Percentiles rank a stretch among this genome's conserved stretches.
Evolutionary conservation across 2,113 vertebrate species (phyloP).

Genomic region (Carassius auratus): DNA sequence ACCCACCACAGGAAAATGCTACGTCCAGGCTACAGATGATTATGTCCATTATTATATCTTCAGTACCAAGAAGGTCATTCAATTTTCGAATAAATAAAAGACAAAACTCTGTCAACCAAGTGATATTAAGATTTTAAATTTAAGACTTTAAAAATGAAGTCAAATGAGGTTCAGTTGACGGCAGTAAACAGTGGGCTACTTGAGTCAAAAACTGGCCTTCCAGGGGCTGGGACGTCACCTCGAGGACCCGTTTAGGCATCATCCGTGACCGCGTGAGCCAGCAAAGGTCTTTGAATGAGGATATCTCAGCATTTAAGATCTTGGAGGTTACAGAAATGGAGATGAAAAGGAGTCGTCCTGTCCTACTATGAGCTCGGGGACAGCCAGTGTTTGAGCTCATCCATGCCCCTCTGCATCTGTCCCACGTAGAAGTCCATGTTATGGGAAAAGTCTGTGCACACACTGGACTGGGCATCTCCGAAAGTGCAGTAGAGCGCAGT

Average conservation of each 20-base stretch:
- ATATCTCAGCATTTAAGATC: constrained; percentile 1
- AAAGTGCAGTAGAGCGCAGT: constrained; percentile 96
- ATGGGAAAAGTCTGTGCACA: constrained; percentile 91
- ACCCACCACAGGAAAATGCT: constrained; percentile 26
- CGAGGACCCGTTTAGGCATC: not conserved
- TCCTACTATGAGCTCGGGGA: constrained; percentile 77
- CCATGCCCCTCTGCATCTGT: constrained; percentile 82
- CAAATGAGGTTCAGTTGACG: constrained; percentile 44
- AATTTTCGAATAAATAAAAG: not conserved
- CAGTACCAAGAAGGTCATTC: not conserved
- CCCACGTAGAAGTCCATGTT: constrained; percentile 93
- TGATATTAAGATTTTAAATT: not conserved
- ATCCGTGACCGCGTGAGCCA: not conserved
- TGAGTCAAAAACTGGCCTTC: constrained; percentile 35
- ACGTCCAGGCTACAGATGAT: constrained; percentile 32
- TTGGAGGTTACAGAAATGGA: not conserved
- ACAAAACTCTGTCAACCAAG: not conserved
- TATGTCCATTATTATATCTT: constrained; percentile 19
- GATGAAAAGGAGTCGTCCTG: not conserved
- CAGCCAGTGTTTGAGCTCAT: constrained; percentile 87
- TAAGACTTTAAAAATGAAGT: constrained; percentile 45
- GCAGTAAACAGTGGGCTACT: constrained; percentile 52
- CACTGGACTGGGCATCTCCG: constrained; percentile 86
- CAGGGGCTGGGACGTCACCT: not conserved
- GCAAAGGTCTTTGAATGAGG: not conserved